Conservation (phyloP, 1,140 invertebrate species). For the Microplitis mediator region DNA sequence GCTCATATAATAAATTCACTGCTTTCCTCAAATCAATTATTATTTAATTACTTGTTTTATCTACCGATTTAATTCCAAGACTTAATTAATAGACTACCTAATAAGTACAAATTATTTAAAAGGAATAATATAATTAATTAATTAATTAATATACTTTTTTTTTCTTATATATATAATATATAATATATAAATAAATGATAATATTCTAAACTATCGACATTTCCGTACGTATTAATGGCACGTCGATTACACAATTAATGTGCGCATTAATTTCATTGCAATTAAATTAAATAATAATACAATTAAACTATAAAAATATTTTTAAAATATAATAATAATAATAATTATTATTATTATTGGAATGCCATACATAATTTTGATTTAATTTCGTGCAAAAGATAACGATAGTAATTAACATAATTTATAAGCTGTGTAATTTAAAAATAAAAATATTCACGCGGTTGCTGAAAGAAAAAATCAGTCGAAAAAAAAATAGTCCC, state of each 20-base stretch:
- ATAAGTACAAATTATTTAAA: background rate
- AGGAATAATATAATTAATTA: background rate
- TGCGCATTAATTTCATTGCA: conserved; percentile 7
- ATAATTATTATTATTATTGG: conserved; percentile 26
- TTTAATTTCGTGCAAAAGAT: background rate
- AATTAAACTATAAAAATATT: background rate
- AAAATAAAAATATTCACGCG: no score
- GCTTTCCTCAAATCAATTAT: no score
- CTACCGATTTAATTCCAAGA: background rate
- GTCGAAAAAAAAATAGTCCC: background rate
- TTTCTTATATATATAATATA: background rate
- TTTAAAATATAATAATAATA: background rate
- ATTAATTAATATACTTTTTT: background rate
- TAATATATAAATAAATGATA: background rate
- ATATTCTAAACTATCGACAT: background rate
- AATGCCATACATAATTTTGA: conserved; percentile 5
- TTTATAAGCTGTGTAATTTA: no score
- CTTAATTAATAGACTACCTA: background rate
- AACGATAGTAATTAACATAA: background rate
- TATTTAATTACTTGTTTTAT: no score
- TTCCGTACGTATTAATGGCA: conserved; percentile 16
- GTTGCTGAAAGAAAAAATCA: background rate
- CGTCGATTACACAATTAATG: conserved; percentile 16
- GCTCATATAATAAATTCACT: no score
- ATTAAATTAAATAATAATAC: background rate